Evolutionary conservation across 2,888 invertebrate species (phyloP).

Genomic region (Pandemis corylana): DNA sequence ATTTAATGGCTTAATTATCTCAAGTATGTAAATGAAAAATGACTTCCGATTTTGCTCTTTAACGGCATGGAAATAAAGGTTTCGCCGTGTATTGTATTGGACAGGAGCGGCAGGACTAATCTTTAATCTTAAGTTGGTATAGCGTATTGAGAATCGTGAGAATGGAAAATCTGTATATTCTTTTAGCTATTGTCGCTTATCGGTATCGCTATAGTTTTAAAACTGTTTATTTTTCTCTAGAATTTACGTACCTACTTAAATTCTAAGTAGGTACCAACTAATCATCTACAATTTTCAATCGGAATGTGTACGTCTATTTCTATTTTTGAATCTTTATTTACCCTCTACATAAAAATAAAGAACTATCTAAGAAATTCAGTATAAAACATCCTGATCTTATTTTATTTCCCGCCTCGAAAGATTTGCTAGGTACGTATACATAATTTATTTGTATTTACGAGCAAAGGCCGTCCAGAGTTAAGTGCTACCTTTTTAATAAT

Average conservation of each 20-base stretch:
- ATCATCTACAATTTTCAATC: background rate
- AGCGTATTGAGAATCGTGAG: slow-evolving; percentile 55
- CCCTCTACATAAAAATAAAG: background rate
- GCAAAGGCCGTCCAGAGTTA: slow-evolving; percentile 59
- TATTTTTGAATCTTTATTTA: background rate
- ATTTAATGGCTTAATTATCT: slow-evolving; percentile 82
- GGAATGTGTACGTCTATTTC: background rate
- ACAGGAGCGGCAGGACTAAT: slow-evolving; percentile 24
- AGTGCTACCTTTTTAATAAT: slow-evolving; percentile 84
- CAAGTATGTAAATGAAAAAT: slow-evolving; percentile 58
- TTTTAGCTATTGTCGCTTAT: background rate
- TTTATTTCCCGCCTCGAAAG: slow-evolving; percentile 36
- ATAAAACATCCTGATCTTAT: slow-evolving; percentile 22
- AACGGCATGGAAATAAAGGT: slow-evolving; percentile 17
- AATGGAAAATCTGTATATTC: slow-evolving; percentile 48
- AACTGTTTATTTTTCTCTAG: background rate
- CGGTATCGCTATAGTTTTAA: background rate
- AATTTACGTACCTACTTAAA: too few species aligned
- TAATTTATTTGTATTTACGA: slow-evolving; percentile 50
- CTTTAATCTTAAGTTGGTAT: slow-evolving; percentile 47
- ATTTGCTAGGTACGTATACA: slow-evolving; percentile 38
- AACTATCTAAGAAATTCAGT: background rate
- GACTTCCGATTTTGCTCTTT: slow-evolving; percentile 29
- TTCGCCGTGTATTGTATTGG: background rate
- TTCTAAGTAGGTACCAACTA: background rate